A percentile compares a stretch with the other conserved stretches of the same genome.
These are phyloP conservation scores for Choristoneura fumiferana DNA, from an alignment of 1,140 invertebrate species.

Conservation along the genomic window DNA sequence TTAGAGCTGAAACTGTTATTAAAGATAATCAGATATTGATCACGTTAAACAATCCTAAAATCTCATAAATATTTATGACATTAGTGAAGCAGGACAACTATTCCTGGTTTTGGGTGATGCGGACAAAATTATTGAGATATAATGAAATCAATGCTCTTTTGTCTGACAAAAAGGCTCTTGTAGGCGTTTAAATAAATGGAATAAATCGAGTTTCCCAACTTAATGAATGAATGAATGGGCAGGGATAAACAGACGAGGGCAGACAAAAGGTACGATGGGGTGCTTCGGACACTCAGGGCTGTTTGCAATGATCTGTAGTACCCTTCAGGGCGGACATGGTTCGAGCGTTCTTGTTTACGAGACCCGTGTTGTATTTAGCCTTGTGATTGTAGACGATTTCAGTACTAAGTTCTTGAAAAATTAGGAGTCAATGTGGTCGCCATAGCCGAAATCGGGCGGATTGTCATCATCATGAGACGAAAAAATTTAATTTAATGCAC, in stretches of 20 bases:
- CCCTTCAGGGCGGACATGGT: slow-evolving; percentile 13
- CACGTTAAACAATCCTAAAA: neutral
- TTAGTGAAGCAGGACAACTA: too few species aligned
- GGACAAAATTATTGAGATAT: too few species aligned
- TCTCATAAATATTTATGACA: slow-evolving; percentile 1
- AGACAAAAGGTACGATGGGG: neutral
- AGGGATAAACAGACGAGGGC: slow-evolving; percentile 5
- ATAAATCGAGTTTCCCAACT: neutral
- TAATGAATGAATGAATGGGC: neutral
- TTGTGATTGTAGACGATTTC: too few species aligned
- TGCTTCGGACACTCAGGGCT: neutral
- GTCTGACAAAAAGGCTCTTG: neutral
- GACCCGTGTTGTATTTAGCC: slow-evolving; percentile 2
- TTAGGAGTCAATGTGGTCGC: too few species aligned
- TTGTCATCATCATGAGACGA: too few species aligned
- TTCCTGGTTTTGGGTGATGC: too few species aligned
- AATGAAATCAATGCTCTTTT: neutral
- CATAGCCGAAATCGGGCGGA: too few species aligned
- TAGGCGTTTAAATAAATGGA: slow-evolving; percentile 1
- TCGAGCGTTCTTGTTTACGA: slow-evolving; percentile 10
- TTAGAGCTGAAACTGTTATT: slow-evolving; percentile 9
- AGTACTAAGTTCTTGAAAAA: too few species aligned
- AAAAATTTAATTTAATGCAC: too few species aligned
- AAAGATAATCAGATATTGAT: neutral
- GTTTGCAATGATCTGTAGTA: slow-evolving; percentile 2